Percentiles rank a stretch among this genome's conserved stretches.
Conservation (phyloP, 2,888 invertebrate genomes). For the Amphipyra berbera region DNA sequence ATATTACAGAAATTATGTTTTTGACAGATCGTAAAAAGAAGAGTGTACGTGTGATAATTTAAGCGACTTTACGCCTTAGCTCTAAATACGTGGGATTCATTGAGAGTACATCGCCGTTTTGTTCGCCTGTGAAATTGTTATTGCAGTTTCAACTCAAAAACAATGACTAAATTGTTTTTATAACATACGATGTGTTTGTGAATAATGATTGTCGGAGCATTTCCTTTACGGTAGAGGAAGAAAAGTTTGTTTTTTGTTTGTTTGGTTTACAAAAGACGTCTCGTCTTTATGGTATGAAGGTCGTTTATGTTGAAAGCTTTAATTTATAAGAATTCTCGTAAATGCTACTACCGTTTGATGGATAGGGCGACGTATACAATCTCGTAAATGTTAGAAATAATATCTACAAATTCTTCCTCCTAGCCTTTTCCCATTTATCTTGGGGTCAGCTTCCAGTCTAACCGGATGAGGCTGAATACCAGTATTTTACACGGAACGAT, state of each 20-base stretch:
- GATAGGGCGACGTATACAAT: conserved; percentile 12
- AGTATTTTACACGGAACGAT: too few species aligned
- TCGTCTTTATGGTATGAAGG: conserved; percentile 29
- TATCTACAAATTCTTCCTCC: too few species aligned
- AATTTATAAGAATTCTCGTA: conserved; percentile 26
- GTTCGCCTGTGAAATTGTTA: conserved; percentile 32
- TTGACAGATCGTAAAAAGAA: conserved; percentile 68
- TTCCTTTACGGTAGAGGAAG: conserved; percentile 36
- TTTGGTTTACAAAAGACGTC: conserved; percentile 28
- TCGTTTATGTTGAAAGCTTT: conserved; percentile 7
- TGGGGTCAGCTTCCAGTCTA: too few species aligned
- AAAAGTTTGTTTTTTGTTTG: conserved; percentile 23
- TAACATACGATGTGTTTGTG: conserved; percentile 25
- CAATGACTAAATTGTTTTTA: conserved; percentile 43
- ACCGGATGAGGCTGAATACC: too few species aligned
- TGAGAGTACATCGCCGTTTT: conserved; percentile 39
- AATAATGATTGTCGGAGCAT: conserved; percentile 29
- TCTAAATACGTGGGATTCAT: conserved; percentile 59
- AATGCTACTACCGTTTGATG: conserved; percentile 32
- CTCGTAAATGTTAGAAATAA: not conserved
- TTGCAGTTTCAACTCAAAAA: conserved; percentile 30
- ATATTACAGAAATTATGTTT: conserved; percentile 63
- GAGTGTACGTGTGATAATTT: conserved; percentile 56
- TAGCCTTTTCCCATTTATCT: too few species aligned
- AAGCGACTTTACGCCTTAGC: conserved; percentile 42